Evolutionary conservation across 2,113 vertebrate species (phyloP), one percentile per base, ranked within the genome.

Genomic region (Accipiter cooperii): DNA sequence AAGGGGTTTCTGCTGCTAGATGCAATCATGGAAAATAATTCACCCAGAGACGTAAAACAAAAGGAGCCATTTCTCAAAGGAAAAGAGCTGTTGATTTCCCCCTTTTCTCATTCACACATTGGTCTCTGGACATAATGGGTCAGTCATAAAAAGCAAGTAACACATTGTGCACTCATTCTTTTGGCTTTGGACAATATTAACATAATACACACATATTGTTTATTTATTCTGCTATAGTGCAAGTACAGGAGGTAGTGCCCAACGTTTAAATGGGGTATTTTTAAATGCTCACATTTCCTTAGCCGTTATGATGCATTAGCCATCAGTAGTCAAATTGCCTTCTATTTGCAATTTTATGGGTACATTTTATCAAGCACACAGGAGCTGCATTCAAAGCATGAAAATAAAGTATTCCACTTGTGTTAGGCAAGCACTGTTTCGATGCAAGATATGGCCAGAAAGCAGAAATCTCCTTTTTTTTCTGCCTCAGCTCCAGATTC

Each of bases 281-380:
- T 95, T 95, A 96, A 97, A 92, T 10, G 83, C 76, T 93, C 36
- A 1, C 87, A 21, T 94, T 97, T 65, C 87, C 89, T 18, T 36
- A 52, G 90, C 90, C 21, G 52, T 92, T 94, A 42, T 96, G 96
- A 97, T 96, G 94, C 84, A 96, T 95, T 94, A 95, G 91, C 95
- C 94, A 96, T 93, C 97, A 95, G 83, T 42, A 95, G 89, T 87
- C 93, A 93, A 96, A 96, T 96, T 96, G 97, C 97, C 70, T 94
- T 31, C 36, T 93, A 95, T 96, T 96, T 96, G 96, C 96, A 96
- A 89, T 96, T 96, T 97, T 96, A 97, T 97, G 92, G 94, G 34
- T 70, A 65, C 90, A 74, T 97, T 97, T 96, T 66, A 77, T 97
- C 97, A 96, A 95, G 86, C 88, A 86, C 92, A 71, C 77, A 47